Percentiles rank a stretch among this genome's conserved stretches.
These are phyloP conservation scores for Sternotherus odoratus DNA, from an alignment of 2,797 vertebrate species.

Conservation along the genomic window DNA sequence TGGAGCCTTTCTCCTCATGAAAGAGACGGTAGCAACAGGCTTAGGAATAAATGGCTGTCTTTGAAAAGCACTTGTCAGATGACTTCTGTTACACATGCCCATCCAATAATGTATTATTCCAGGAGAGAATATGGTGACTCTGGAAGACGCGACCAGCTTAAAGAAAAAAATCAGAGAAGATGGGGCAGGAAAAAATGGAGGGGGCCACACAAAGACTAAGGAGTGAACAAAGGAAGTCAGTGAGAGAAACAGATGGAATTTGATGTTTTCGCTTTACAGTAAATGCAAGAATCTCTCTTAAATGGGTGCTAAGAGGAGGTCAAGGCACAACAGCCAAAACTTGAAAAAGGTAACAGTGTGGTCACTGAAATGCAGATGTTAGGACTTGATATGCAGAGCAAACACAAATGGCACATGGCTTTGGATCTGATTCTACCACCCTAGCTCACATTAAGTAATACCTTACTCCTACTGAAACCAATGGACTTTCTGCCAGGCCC, in stretches of 20 bases:
- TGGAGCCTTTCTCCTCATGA: not conserved
- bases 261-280: not conserved
- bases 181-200: not conserved
- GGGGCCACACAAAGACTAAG: not conserved
- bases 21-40: not conserved
- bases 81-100: not conserved
- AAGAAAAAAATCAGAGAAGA: not conserved
- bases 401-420: not conserved
- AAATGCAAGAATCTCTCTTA: not conserved
- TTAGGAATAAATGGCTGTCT: not conserved
- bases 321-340: not conserved
- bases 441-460: not conserved
- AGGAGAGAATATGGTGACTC: not conserved
- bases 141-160: not conserved
- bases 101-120: not conserved
- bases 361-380: not conserved
- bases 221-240: not conserved
- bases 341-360: not conserved
- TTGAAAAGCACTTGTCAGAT: constrained; percentile 11
- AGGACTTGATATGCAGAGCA: not conserved
- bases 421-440: not conserved
- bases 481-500: not conserved
- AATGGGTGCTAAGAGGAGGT: not conserved
- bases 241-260: not conserved
- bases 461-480: not conserved